phyloP scores from a whole-genome alignment of 2,888 invertebrate species.

The Drosophila subquinaria region DNA sequence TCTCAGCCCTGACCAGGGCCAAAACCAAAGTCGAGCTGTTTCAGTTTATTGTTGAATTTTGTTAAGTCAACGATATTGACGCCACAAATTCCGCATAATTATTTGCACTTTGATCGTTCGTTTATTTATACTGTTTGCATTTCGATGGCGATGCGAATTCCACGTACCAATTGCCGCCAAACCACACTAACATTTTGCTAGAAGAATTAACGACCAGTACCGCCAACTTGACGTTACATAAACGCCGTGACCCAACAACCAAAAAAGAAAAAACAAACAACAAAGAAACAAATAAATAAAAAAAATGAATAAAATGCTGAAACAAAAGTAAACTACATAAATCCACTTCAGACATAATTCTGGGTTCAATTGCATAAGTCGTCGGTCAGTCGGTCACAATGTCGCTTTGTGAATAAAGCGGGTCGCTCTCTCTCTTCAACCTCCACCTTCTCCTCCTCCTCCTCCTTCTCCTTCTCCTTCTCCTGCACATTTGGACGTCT shows the following conservation, averaged over 20 bases:
- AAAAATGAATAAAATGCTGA: slow-evolving; percentile 4
- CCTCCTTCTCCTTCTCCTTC: slow-evolving; percentile 23
- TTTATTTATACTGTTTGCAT: slow-evolving; percentile 45
- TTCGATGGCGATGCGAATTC: slow-evolving; percentile 61
- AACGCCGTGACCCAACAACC: slow-evolving; percentile 28
- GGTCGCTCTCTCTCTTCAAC: slow-evolving; percentile 1
- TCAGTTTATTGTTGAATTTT: slow-evolving; percentile 20
- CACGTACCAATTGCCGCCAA: slow-evolving; percentile 46
- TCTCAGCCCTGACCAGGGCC: slow-evolving; percentile 48
- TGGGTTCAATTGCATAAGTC: slow-evolving; percentile 60
- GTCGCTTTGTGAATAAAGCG: slow-evolving; percentile 19
- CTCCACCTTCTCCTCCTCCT: not conserved
- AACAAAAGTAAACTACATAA: slow-evolving; percentile 8
- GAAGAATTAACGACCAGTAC: slow-evolving; percentile 20
- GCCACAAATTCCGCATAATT: slow-evolving; percentile 53
- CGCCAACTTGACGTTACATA: slow-evolving; percentile 38
- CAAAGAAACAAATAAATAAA: not conserved
- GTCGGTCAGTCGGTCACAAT: slow-evolving; percentile 61
- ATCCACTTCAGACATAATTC: slow-evolving; percentile 48
- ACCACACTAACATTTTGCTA: slow-evolving; percentile 23
- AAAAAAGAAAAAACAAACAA: slow-evolving; percentile 3
- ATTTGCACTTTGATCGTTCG: slow-evolving; percentile 54
- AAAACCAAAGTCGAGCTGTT: slow-evolving; percentile 26
- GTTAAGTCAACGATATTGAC: slow-evolving; percentile 47
- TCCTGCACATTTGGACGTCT: slow-evolving; percentile 54